Evolutionary conservation across 2,888 invertebrate genomes (phyloP).

Genomic region (Azorinus chamasolen): DNA sequence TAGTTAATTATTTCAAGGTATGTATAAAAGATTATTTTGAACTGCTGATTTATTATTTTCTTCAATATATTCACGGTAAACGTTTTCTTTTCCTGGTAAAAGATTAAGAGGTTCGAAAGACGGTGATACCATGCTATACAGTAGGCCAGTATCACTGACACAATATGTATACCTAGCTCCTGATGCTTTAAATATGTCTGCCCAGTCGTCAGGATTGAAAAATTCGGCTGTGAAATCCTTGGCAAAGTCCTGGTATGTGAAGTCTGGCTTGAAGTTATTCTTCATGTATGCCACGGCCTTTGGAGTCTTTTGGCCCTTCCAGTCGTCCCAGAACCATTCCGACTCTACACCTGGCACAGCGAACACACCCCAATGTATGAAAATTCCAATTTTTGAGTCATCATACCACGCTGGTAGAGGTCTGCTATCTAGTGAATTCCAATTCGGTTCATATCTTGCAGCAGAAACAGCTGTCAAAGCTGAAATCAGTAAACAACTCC

Average conservation of each 20-base stretch:
- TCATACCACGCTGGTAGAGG: constrained; percentile 87
- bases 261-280: constrained; percentile 93
- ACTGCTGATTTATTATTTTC: no score
- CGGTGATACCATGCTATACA: no score
- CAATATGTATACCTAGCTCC: constrained; percentile 92
- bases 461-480: neutral
- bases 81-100: no score
- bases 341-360: constrained; percentile 84
- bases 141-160: no score
- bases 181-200: constrained; percentile 92
- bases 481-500: no score
- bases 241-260: constrained; percentile 97
- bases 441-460: constrained; percentile 62
- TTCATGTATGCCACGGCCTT: constrained; percentile 90
- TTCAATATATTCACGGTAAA: no score
- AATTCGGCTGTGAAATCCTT: constrained; percentile 94
- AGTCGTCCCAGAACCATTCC: constrained; percentile 97
- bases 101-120: no score
- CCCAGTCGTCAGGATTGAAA: constrained; percentile 95
- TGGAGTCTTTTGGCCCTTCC: constrained; percentile 87
- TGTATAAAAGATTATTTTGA: no score
- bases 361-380: constrained; percentile 87
- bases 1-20: no score
- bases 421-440: constrained; percentile 85
- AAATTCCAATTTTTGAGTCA: constrained; percentile 87